A percentile compares a stretch with the other conserved stretches of the same genome.
phyloP scores from a whole-genome alignment of 2,888 invertebrate species.

The Actias luna region DNA sequence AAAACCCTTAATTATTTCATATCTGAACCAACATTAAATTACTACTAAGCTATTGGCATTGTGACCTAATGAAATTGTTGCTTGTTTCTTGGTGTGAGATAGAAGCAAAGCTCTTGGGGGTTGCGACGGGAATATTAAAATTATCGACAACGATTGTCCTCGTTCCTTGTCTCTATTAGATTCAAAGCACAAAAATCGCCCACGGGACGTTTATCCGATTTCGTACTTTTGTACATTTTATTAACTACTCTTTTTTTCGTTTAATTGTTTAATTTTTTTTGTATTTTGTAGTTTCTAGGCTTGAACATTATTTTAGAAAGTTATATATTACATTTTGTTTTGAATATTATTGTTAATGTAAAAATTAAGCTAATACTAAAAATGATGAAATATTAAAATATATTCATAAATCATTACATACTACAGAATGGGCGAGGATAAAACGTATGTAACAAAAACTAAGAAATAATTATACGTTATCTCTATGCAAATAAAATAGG shows the following conservation, averaged over 20 bases:
- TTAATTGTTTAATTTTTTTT: conserved; percentile 10
- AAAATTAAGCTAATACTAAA: background rate
- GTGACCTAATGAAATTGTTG: conserved; percentile 47
- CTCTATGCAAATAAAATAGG: background rate
- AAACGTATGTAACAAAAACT: background rate
- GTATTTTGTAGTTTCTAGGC: background rate
- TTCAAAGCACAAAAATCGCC: conserved; percentile 60
- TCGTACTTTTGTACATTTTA: conserved; percentile 53
- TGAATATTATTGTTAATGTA: background rate
- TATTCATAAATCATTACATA: background rate
- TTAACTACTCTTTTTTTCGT: conserved; percentile 41
- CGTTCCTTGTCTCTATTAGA: conserved; percentile 57
- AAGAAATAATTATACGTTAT: background rate
- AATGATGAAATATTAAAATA: too few relatives aligned
- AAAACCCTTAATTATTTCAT: background rate
- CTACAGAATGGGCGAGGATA: background rate
- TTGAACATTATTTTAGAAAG: background rate
- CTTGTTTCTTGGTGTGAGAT: conserved; percentile 43
- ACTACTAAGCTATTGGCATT: conserved; percentile 1
- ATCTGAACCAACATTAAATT: background rate
- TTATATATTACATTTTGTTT: background rate
- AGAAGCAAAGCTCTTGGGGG: conserved; percentile 50
- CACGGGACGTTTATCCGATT: conserved; percentile 70
- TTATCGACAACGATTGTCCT: conserved; percentile 55
- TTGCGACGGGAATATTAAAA: conserved; percentile 73